Base-by-base conservation (phyloP, 1,140 invertebrate species). In the Drosophila sucinea region DNA sequence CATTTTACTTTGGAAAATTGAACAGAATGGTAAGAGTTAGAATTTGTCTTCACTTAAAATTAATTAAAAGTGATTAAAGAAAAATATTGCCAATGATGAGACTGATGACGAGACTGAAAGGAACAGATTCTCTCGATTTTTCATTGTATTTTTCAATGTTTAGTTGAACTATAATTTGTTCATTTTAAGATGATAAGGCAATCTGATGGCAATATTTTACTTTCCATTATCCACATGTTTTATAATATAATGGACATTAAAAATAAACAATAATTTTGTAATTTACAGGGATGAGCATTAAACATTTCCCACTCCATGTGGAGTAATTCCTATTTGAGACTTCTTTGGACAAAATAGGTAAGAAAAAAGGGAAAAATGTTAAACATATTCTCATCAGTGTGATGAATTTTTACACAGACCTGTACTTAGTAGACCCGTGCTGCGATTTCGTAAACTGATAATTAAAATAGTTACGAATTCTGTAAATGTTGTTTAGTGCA, bases 91-190 rank as follows among this genome's bases (percentile, higher is more conserved):
- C 87, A 73, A 56, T 86, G 83, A 86, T 79, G 83, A 86, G 51
- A 86, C 79, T 83, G 83, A 86, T 86, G 83, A 86, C 83, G 83
- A 86, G 83, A 86, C 83, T 87, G 83, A 86, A 82, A 63, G 72
- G 33, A 83, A 58, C 56, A 11, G 79, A 71, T 70, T 77, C 73
- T 67, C 71, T 83, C 69, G 65, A 55, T 61, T 61, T 56, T 51
- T 33, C 62, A 57, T 66, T 86, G 84, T 86, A 86, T 86, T 8
- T 73, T 86, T 86, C 84, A 83, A 69, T 73, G 64, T 56, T 69
- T 69, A 61, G 64, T 79, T 71, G 77, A 70, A 85, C 33, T 41
- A 71, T 58, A 89, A 32, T 82, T 77, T 86, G 83, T 89, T 83
- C 76, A 73, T 79, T 86, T 89, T 56, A 72, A 83, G 83, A 86